Base-by-base conservation (phyloP, 2,797 vertebrate genomes). In the Lacerta bilineata region DNA sequence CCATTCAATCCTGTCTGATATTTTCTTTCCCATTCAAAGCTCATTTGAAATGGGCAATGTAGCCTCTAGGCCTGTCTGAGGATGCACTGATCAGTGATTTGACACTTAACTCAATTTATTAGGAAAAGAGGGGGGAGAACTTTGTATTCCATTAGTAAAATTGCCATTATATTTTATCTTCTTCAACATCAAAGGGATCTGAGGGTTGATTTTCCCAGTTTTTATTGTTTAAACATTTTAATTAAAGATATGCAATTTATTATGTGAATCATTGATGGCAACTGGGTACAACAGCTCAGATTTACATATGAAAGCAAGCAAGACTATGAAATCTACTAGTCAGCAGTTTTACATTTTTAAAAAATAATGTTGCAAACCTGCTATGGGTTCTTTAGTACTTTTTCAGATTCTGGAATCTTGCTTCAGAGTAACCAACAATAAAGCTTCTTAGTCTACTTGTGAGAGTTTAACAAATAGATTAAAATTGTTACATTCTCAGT, bases 301-400 rank as follows among this genome's bases (percentile, higher is more conserved):
- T 96, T 95, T 96, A 83, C 93, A 96, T 95, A 96, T 95, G 92
- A 97, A 96, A 96, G 93, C 27, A 91, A 94, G 71, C 46, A 92
- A 27, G 50, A 84, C 78, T 90, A 80, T 93, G 85, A 93, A 93
- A 95, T 50, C 25, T 90, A 91, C 18, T 75, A 95, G 93, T 95
- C 94, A 96, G 90, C 83, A 93, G 59, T 86, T 92, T 91, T 25
- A 4, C 8, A 25, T 41, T 75, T 43, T 29, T 50, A 29, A 39
- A 90, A 43, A 46, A 43, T 33, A 93, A 89, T 27, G 18, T 85
- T 93, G 23, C 87, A 92, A 91, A 92, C 29, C 41, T 94, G 89
- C 46, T 90, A 92, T 89, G 92, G 86, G 46, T 39, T 92, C 92
- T 93, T 95, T 95, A 94, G 94, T 95, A 76, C 94, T 88, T 43